A percentile compares a stretch with the other conserved stretches of the same genome.
These are phyloP conservation scores for Brienomyrus longianalis DNA, from an alignment of 2,113 vertebrate genomes.

Conservation along the genomic window DNA sequence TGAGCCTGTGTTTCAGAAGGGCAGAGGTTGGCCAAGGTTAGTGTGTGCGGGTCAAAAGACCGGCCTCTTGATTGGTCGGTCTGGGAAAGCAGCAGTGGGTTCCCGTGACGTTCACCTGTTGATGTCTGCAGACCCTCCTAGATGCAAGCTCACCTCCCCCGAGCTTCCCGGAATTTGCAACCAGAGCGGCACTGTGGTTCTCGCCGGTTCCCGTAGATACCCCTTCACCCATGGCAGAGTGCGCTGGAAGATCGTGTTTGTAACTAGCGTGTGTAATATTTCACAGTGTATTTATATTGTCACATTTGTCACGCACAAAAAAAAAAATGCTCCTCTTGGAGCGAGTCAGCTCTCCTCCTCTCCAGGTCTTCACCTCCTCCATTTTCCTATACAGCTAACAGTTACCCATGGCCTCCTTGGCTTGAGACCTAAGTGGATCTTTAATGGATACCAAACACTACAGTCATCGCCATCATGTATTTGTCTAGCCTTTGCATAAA, in stretches of 20 bases:
- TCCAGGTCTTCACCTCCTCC: not conserved
- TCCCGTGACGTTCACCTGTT: not conserved
- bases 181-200: not conserved
- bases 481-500: not conserved
- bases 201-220: conserved; percentile 6
- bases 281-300: conserved; percentile 40
- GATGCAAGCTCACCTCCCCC: not conserved
- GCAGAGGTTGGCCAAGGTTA: not conserved
- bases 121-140: not conserved
- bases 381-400: not conserved
- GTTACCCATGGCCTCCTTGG: not conserved
- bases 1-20: not conserved
- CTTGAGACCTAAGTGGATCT: not conserved
- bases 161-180: not conserved
- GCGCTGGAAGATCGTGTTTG: not conserved
- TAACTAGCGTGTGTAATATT: conserved; percentile 30
- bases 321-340: not conserved
- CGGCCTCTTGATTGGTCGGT: not conserved
- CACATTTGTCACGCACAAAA: conserved; percentile 45
- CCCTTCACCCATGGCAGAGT: conserved; percentile 16
- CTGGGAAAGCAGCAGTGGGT: not conserved
- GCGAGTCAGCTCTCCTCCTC: not conserved
- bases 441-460: not conserved
- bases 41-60: not conserved
- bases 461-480: not conserved